Evolutionary conservation across 2,888 invertebrate genomes (phyloP), one percentile per base, ranked within the genome.

Genomic region (Polia nebulosa): DNA sequence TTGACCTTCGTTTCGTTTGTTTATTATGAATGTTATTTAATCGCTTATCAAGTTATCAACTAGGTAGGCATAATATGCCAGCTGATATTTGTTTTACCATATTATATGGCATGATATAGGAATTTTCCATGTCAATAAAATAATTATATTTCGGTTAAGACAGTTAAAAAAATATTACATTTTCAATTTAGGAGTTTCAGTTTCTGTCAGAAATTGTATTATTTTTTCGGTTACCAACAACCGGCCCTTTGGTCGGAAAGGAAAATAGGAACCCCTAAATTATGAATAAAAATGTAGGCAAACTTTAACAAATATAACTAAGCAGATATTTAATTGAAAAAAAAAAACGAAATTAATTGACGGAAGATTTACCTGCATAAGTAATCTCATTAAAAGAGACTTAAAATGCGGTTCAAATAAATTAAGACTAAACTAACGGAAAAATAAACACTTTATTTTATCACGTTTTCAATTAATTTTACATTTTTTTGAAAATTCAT

Each of bases 1-100:
- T 82, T 82, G 80, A 82, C 80, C 80, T 81, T 81, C 80, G 29
- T 36, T 80, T 60, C 47, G 72, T 65, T 71, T 82, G 82, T 82
- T 81, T 82, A 61, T 82, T 79, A 47, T 79, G 51, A 49, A 73
- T 71, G 32, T 68, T 80, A 80, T 81, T 64, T 74, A 74, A 68
- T 70, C 67, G 56, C 57, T 62, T 81, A 81, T 60, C 69, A 49
- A 1, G 17, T 41, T 41, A 7, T n/a, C n/a, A n/a, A 49, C 63
- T 29, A 11, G 17, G 9, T 7, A 1, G 39, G 32, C 7, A 41
- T n/a, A n/a, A n/a, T n/a, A 20, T 32, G 13, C 32, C 52, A 52
- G 52, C 52, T 52, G 52, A 52, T 52, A 17, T 49, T 49, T 49
- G 49, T 49, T 52, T 72, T 25, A 47, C 27, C 36, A 49, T 13